Conservation (phyloP, 2,888 invertebrate genomes). For the Leptopterna dolabrata region DNA sequence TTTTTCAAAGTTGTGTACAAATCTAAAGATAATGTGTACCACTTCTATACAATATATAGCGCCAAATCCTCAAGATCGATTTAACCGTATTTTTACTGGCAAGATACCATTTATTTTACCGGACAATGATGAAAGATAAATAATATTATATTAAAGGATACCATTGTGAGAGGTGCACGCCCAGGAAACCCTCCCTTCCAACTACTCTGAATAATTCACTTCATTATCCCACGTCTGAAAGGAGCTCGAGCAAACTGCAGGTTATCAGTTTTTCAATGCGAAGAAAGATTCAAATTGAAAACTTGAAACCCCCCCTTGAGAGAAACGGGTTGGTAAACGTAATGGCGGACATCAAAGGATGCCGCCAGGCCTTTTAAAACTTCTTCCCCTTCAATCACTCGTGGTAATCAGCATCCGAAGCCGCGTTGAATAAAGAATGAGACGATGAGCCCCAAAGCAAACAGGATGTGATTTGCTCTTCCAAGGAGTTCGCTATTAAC, state of each 20-base stretch:
- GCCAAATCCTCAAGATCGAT: no score
- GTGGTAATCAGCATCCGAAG: constrained; percentile 24
- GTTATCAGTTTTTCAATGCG: background rate
- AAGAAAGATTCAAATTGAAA: constrained; percentile 11
- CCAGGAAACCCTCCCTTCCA: background rate
- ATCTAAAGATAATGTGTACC: no score
- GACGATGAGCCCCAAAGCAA: background rate
- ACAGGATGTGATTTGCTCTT: constrained; percentile 38
- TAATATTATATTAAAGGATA: no score
- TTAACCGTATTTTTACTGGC: no score
- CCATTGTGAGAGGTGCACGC: background rate
- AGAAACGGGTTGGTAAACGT: background rate
- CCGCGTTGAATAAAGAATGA: constrained; percentile 28
- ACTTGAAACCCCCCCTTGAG: background rate
- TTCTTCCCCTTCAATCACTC: constrained; percentile 19
- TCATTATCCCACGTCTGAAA: background rate
- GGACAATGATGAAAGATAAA: no score
- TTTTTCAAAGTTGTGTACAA: no score
- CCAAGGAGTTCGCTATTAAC: constrained; percentile 24
- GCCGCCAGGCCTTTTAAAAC: constrained; percentile 10
- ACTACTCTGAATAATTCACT: background rate
- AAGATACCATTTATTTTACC: no score
- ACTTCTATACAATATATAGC: no score
- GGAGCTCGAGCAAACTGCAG: background rate
- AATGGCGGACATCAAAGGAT: constrained; percentile 28